Conservation (phyloP, 2,888 invertebrate species). For the Brachyptera putata region DNA sequence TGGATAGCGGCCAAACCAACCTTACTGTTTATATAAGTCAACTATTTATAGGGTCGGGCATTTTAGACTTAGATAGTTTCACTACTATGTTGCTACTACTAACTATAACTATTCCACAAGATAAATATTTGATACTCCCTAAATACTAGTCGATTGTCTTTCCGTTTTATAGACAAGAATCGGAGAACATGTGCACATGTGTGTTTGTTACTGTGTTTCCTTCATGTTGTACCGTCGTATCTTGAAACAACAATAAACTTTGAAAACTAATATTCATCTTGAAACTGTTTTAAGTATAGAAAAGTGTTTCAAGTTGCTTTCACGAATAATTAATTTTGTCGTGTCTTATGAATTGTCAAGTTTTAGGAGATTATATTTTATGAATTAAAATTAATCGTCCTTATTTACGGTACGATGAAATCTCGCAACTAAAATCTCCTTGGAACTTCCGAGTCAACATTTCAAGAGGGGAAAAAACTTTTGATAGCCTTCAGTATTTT, state of each 20-base stretch:
- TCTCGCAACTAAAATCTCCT: slow-evolving; percentile 4
- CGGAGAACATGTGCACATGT: not conserved
- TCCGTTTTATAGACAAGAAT: not conserved
- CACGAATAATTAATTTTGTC: slow-evolving; percentile 9
- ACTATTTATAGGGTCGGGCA: not conserved
- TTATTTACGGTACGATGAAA: slow-evolving; percentile 12
- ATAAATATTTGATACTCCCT: too few species aligned
- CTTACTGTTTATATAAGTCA: not conserved
- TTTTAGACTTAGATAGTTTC: slow-evolving; percentile 5
- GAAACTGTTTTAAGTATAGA: too few species aligned
- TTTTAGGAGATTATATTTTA: not conserved
- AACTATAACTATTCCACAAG: too few species aligned
- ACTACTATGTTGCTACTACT: too few species aligned
- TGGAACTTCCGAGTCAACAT: not conserved
- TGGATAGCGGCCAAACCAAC: not conserved
- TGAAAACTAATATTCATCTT: slow-evolving; percentile 2
- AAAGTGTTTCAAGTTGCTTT: too few species aligned
- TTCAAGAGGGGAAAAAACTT: too few species aligned
- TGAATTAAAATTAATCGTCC: slow-evolving; percentile 10
- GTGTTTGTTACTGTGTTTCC: not conserved
- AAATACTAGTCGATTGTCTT: not conserved
- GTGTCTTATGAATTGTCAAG: not conserved
- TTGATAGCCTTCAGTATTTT: not conserved
- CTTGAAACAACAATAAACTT: not conserved
- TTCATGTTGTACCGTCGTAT: slow-evolving; percentile 1